phyloP scores from a whole-genome alignment of 2,113 vertebrate species.

The Megaleporinus macrocephalus region DNA sequence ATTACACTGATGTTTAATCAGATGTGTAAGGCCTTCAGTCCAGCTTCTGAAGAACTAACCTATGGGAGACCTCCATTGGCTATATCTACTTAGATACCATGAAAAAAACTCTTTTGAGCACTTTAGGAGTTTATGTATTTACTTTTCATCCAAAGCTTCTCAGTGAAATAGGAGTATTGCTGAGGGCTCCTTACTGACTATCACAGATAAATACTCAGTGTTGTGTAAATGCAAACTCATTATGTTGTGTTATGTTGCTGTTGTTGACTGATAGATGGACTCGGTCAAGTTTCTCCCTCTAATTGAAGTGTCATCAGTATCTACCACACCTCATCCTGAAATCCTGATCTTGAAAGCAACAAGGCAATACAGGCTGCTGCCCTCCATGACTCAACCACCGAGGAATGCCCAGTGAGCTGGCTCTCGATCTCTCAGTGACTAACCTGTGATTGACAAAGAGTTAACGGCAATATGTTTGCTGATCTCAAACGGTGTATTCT shows the following conservation, averaged over 20 bases:
- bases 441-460: constrained; percentile 8
- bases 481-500: not conserved
- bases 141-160: too few relatives aligned
- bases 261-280: not conserved
- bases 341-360: not conserved
- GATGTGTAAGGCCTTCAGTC: too few relatives aligned
- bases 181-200: too few relatives aligned
- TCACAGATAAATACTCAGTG: too few relatives aligned
- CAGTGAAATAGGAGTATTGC: too few relatives aligned
- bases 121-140: too few relatives aligned
- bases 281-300: not conserved
- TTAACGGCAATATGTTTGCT: not conserved
- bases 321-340: constrained; percentile 26
- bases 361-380: not conserved
- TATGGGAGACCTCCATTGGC: too few relatives aligned
- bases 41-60: too few relatives aligned
- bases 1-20: too few relatives aligned
- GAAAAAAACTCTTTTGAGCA: too few relatives aligned
- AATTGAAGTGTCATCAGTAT: not conserved
- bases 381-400: not conserved
- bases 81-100: too few relatives aligned
- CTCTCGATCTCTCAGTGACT: constrained; percentile 9
- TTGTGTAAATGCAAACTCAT: too few relatives aligned
- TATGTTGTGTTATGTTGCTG: not conserved
- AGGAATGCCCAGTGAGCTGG: not conserved